These are phyloP conservation scores for Colius striatus DNA, from an alignment of 2,113 vertebrate species.

Conservation along the genomic window DNA sequence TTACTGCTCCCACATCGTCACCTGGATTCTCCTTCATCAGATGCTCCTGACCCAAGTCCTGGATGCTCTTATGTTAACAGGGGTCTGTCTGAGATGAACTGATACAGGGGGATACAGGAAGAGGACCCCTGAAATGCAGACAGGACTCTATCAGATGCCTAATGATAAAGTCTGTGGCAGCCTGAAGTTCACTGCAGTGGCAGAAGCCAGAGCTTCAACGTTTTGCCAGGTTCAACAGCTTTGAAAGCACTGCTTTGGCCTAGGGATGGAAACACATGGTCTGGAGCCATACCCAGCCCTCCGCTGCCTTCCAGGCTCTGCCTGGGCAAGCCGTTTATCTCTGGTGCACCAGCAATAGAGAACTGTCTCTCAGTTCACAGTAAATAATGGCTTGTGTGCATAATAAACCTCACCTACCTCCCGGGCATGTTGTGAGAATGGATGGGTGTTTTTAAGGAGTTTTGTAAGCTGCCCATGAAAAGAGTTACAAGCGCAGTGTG, in stretches of 20 bases:
- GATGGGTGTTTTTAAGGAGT: constrained; percentile 30
- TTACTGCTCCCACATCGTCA: neutral
- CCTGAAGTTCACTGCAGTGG: neutral
- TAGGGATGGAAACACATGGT: neutral
- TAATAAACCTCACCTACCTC: constrained; percentile 23
- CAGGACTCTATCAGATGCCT: neutral
- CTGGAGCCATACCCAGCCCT: neutral
- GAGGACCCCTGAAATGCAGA: neutral
- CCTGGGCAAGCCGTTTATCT: constrained; percentile 34
- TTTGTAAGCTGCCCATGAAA: constrained; percentile 26
- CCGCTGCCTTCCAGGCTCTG: constrained; percentile 22
- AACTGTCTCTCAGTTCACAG: neutral
- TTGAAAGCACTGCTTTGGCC: constrained; percentile 19
- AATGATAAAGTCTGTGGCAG: neutral
- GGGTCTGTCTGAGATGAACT: neutral
- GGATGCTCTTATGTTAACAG: neutral
- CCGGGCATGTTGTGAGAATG: constrained; percentile 16
- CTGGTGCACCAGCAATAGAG: neutral
- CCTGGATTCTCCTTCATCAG: neutral
- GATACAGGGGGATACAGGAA: neutral
- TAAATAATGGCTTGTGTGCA: constrained; percentile 13
- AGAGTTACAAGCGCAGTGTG: neutral
- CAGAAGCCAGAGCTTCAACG: neutral
- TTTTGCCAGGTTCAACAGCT: constrained; percentile 18
- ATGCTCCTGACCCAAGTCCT: neutral